Evolutionary conservation across 2,797 vertebrate genomes (phyloP).

Genomic region (Notamacropus eugenii): DNA sequence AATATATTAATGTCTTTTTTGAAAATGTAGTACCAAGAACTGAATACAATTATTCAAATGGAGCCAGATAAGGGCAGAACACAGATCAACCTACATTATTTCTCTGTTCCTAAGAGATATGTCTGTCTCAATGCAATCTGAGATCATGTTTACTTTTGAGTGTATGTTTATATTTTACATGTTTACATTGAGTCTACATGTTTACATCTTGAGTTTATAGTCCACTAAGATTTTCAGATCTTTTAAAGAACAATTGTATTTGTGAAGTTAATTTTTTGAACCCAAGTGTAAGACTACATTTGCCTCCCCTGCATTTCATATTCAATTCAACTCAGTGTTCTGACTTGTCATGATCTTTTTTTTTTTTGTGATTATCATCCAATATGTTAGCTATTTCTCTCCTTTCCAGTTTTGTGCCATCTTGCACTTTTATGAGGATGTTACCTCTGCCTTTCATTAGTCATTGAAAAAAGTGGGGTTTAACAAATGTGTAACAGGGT

Average conservation of each 20-base stretch:
- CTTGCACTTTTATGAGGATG: background rate
- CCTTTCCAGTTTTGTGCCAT: background rate
- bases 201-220: background rate
- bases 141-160: background rate
- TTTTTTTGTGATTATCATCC: background rate
- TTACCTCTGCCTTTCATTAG: background rate
- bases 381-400: background rate
- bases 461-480: background rate
- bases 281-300: no score
- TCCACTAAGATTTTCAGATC: background rate
- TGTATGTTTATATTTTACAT: background rate
- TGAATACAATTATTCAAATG: background rate
- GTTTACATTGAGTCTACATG: background rate
- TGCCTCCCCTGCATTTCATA: no score
- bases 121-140: background rate
- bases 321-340: background rate
- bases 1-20: background rate
- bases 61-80: background rate
- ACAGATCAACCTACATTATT: background rate
- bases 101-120: background rate
- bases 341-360: background rate
- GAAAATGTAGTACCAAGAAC: background rate
- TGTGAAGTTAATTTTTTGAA: background rate
- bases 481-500: background rate
- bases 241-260: background rate